Percentiles rank a stretch among this genome's conserved stretches.
Conservation (phyloP, 2,113 vertebrate species). For the Strix uralensis region DNA sequence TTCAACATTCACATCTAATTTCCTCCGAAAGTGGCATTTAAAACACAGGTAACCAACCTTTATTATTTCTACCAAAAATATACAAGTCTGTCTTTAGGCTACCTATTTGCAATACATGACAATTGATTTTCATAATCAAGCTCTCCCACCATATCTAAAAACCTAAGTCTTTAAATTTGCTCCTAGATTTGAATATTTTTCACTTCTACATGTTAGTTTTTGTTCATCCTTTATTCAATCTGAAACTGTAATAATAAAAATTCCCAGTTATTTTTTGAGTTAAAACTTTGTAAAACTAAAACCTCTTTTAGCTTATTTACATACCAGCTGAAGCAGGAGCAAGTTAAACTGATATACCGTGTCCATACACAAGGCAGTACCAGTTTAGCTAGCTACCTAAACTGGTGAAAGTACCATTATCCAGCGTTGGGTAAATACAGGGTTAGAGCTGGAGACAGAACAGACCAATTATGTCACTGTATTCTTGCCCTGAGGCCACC, state of each 20-base stretch:
- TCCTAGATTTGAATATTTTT: not conserved
- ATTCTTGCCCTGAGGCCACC: not conserved
- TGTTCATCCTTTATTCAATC: not conserved
- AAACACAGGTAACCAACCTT: not conserved
- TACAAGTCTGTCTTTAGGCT: not conserved
- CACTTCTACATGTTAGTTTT: not conserved
- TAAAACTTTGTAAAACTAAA: not conserved
- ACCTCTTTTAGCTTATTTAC: not conserved
- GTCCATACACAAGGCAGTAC: not conserved
- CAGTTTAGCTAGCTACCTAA: not conserved
- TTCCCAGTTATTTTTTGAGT: not conserved
- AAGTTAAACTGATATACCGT: not conserved
- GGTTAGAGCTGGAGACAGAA: not conserved
- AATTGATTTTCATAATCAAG: not conserved
- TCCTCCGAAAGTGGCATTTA: not conserved
- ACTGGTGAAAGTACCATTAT: conserved; percentile 2
- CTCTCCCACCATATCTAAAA: not conserved
- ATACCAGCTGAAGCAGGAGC: not conserved
- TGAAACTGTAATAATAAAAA: not conserved
- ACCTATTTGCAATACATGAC: not conserved
- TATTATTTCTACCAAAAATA: not conserved
- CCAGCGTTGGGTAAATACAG: not conserved
- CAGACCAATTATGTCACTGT: not conserved
- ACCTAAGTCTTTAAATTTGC: not conserved
- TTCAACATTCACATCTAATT: not conserved